phyloP scores from a whole-genome alignment of 2,888 invertebrate species.

The Podabrus alpinus region DNA sequence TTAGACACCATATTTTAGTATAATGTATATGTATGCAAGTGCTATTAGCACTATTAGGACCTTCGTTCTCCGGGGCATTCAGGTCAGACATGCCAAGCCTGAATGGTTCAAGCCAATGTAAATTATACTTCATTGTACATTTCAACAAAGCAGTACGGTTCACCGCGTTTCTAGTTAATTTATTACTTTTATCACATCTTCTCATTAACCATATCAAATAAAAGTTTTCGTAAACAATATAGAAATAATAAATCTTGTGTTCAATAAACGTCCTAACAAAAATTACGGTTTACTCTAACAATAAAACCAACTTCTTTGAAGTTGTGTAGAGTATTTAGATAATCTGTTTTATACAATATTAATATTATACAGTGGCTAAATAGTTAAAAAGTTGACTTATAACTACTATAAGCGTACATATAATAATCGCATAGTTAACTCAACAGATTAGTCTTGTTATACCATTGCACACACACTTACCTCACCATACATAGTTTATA shows the following conservation, averaged over 20 bases:
- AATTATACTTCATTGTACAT: constrained; percentile 35
- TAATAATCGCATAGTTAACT: too few relatives aligned
- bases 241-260: not conserved
- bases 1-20: not conserved
- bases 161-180: constrained; percentile 26
- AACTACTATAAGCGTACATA: too few relatives aligned
- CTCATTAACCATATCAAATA: constrained; percentile 12
- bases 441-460: too few relatives aligned
- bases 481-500: too few relatives aligned
- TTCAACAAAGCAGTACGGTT: constrained; percentile 30
- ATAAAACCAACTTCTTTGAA: not conserved
- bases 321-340: not conserved
- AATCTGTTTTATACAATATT: not conserved
- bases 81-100: constrained; percentile 30
- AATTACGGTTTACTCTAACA: not conserved
- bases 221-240: not conserved
- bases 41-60: constrained; percentile 30
- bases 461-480: too few relatives aligned
- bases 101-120: constrained; percentile 31
- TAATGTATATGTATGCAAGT: constrained; percentile 15
- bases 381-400: too few relatives aligned
- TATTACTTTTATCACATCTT: constrained; percentile 25
- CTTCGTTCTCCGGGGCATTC: constrained; percentile 24
- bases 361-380: not conserved
- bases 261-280: not conserved